Evolutionary conservation across 2,113 vertebrate species (phyloP).

Genomic region (Scolopax mira): DNA sequence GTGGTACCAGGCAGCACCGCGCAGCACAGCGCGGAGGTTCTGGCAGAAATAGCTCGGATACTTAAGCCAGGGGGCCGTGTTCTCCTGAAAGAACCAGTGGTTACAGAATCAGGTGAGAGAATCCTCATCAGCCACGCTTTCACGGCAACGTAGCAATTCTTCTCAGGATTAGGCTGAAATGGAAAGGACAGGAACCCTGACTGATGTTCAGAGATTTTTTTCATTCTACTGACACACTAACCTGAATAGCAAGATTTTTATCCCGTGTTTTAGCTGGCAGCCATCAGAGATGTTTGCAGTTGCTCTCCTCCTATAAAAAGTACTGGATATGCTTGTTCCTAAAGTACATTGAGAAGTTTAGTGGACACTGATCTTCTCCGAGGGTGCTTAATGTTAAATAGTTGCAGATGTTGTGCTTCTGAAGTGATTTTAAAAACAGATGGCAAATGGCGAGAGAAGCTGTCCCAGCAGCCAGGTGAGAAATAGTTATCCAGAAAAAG

Average conservation of each 20-base stretch:
- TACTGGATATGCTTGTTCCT: not conserved
- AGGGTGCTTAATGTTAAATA: not conserved
- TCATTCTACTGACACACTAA: not conserved
- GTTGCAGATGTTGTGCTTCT: not conserved
- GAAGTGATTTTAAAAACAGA: not conserved
- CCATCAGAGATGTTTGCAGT: not conserved
- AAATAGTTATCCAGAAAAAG: not conserved
- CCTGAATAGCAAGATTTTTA: not conserved
- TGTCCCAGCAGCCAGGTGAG: not conserved
- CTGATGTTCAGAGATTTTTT: not conserved
- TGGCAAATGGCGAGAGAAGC: not conserved
- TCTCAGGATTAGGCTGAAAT: not conserved
- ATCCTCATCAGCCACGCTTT: not conserved
- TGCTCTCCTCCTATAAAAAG: not conserved
- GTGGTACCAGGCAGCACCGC: slow-evolving; percentile 75
- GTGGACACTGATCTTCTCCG: not conserved
- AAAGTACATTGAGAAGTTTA: not conserved
- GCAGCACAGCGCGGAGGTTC: slow-evolving; percentile 78
- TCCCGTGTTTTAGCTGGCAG: not conserved
- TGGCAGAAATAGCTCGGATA: slow-evolving; percentile 88
- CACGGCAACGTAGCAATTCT: not conserved
- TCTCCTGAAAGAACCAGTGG: slow-evolving; percentile 84
- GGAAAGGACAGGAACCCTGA: not conserved
- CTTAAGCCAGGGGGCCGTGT: slow-evolving; percentile 87
- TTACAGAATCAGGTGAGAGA: slow-evolving; percentile 70